Base-by-base conservation (phyloP, 2,113 vertebrate genomes). In the Chelonoidis abingdonii region DNA sequence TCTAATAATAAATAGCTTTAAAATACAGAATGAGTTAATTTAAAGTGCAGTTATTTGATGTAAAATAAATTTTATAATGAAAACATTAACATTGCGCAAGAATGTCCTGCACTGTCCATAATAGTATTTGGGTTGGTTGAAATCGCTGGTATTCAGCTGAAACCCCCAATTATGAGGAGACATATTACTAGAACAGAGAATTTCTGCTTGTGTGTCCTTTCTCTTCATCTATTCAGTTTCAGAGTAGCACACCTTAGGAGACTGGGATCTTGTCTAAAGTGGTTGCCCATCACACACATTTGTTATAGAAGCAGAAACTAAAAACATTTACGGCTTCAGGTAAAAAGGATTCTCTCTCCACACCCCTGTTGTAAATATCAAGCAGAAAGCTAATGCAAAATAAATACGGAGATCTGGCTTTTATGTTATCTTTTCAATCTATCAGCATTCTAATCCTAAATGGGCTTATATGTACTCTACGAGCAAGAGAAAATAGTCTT, bases 371-470 rank as follows among this genome's bases (percentile, higher is more conserved):
- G 50, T 83, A 49, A 69, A 80, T 57, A n/a, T 38, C 13, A 89
- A 79, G 88, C 84, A 91, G 80, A 89, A 97, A 97, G 72, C 5
- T 17, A 3, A 11, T 89, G 21, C 27, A 89, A 96, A 89, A 38
- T 69, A 83, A 92, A 83, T 93, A 65, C 83, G 53, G 75, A 91
- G 22, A 12, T 76, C 16, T 52, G 88, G 25, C 38, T 95, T 95
- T 93, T 80, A 8, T 44, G 17, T n/a, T 89, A 62, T 35, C 93
- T 82, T 93, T 92, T 56, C 13, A 96, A 82, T 62, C 29, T 86
- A 27, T 90, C 78, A 90, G 10, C 25, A 53, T 65, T 96, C 88
- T 6, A 62, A 86, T 89, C 78, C 90, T 78, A 82, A 83, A 79
- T 72, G 90, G n/a, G 7, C 22, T 89, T 83, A 10, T 93, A 56